These are phyloP conservation scores for Gymnocheta viridis DNA, from an alignment of 2,888 invertebrate species.

Conservation along the genomic window DNA sequence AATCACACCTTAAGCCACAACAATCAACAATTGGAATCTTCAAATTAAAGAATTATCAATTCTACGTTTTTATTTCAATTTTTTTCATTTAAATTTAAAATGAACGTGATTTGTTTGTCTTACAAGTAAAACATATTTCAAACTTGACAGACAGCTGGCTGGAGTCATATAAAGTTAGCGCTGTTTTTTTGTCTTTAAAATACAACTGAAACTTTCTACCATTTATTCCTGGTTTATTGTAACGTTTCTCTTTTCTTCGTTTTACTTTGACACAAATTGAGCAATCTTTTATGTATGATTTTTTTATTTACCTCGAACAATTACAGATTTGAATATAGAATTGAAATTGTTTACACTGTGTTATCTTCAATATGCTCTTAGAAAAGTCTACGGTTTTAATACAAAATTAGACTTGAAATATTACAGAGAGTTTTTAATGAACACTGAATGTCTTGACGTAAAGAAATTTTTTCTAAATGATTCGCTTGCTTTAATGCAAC, in stretches of 20 bases:
- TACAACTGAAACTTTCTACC: not conserved
- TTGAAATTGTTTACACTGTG: not conserved
- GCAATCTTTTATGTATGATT: not conserved
- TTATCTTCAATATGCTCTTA: not conserved
- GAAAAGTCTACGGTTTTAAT: too few relatives aligned
- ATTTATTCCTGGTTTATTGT: not conserved
- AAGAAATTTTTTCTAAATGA: too few relatives aligned
- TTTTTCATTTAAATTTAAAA: slow-evolving; percentile 23
- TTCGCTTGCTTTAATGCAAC: too few relatives aligned
- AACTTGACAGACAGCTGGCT: not conserved
- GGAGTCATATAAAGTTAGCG: not conserved
- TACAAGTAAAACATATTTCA: slow-evolving; percentile 11
- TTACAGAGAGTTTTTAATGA: too few relatives aligned
- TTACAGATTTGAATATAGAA: not conserved
- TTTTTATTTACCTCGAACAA: not conserved
- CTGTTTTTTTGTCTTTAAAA: not conserved
- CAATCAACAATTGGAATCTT: slow-evolving; percentile 14
- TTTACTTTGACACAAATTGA: not conserved
- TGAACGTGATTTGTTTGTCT: slow-evolving; percentile 43
- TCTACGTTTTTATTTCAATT: slow-evolving; percentile 2
- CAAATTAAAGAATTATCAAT: slow-evolving; percentile 5
- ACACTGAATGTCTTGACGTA: too few relatives aligned
- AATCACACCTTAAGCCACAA: slow-evolving; percentile 39
- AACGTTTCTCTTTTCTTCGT: not conserved
- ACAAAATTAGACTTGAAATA: too few relatives aligned